Conservation (phyloP, 2,797 vertebrate genomes). For the Champsocephalus gunnari region DNA sequence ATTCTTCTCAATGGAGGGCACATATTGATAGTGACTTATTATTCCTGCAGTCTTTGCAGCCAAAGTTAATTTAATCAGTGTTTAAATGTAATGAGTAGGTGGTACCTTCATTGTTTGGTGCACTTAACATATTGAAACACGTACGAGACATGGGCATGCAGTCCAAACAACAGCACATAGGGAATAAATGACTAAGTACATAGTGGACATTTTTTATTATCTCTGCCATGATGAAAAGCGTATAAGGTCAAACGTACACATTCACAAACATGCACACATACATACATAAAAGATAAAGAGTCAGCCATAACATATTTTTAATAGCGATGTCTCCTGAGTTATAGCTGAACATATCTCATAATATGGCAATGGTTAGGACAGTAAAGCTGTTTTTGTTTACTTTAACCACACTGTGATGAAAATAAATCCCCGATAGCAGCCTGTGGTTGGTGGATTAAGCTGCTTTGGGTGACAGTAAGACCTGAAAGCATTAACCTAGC, state of each 20-base stretch:
- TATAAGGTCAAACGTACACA: background rate
- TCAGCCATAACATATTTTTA: too few species aligned
- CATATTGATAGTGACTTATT: background rate
- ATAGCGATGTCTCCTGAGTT: background rate
- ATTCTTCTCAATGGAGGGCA: background rate
- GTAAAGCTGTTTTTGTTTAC: slow-evolving; percentile 15
- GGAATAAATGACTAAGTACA: too few species aligned
- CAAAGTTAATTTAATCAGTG: background rate
- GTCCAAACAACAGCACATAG: background rate
- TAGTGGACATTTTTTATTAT: background rate
- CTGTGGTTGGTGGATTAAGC: slow-evolving; percentile 33
- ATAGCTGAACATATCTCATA: background rate
- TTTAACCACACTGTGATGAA: slow-evolving; percentile 12
- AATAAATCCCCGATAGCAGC: slow-evolving; percentile 16
- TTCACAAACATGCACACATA: too few species aligned
- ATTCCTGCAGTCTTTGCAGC: background rate
- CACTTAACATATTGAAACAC: background rate
- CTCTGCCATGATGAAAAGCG: background rate
- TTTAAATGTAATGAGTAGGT: background rate
- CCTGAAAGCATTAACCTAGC: slow-evolving; percentile 39
- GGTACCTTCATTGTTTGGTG: background rate
- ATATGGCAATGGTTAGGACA: background rate
- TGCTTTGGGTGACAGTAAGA: slow-evolving; percentile 45
- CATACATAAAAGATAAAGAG: too few species aligned
- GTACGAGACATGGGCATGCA: background rate